These are phyloP conservation scores for Heterotilapia buettikoferi DNA, from an alignment of 2,113 vertebrate genomes.

Conservation along the genomic window DNA sequence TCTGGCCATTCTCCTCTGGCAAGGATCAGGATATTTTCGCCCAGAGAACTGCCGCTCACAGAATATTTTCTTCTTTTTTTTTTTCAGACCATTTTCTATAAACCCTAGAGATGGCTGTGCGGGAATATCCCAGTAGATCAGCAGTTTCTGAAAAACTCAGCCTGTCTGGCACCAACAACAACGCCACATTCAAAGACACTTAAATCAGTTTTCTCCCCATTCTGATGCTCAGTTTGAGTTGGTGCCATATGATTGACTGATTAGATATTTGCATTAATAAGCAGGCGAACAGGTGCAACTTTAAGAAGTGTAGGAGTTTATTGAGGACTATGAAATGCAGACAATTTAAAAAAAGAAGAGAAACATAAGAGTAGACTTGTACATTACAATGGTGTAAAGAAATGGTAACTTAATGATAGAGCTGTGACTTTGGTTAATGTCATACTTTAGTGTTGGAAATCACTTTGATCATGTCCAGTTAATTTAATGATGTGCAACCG, in stretches of 20 bases:
- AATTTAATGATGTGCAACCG: background rate
- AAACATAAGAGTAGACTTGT: background rate
- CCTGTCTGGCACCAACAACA: background rate
- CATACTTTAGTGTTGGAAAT: background rate
- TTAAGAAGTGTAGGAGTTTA: background rate
- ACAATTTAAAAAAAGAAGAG: background rate
- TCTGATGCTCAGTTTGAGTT: background rate
- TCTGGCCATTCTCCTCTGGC: background rate
- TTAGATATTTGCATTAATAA: background rate
- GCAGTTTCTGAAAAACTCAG: background rate
- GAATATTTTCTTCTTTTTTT: background rate
- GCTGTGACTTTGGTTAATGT: background rate
- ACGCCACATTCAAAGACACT: background rate
- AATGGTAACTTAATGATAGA: background rate
- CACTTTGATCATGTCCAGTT: background rate
- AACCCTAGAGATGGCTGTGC: background rate
- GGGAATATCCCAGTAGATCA: background rate
- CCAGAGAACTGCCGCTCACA: background rate
- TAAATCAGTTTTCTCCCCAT: background rate
- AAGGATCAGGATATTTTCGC: background rate
- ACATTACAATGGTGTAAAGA: background rate
- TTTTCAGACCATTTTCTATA: background rate
- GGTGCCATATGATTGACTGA: background rate
- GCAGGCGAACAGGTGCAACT: background rate
- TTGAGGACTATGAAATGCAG: background rate